Percentiles rank a stretch among this genome's conserved stretches.
Evolutionary conservation across 1,140 invertebrate genomes (phyloP).

Genomic region (Platorchestia sp.): DNA sequence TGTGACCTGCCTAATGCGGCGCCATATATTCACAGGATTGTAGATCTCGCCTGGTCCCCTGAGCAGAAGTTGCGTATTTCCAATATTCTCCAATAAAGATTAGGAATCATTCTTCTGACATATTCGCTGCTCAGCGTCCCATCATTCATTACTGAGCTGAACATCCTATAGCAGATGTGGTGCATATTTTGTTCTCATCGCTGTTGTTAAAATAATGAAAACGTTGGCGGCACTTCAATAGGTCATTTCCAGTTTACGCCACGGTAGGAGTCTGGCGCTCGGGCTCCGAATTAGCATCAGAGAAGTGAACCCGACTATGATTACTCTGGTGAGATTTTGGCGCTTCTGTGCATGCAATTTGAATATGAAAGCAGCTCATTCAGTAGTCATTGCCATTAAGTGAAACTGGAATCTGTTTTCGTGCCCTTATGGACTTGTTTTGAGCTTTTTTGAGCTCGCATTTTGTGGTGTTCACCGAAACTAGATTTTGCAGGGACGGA

Average conservation of each 20-base stretch:
- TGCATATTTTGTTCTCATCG: conserved; percentile 7
- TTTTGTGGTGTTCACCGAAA: not conserved
- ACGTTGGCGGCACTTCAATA: conserved; percentile 31
- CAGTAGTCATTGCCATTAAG: conserved; percentile 41
- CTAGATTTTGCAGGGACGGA: not conserved
- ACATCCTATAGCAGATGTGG: not conserved
- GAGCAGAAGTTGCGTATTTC: not conserved
- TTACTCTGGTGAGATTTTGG: conserved; percentile 51
- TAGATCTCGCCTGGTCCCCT: not conserved
- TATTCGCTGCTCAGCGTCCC: not conserved
- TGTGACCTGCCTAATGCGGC: not conserved
- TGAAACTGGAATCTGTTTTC: conserved; percentile 54
- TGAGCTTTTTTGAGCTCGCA: not conserved
- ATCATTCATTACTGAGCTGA: conserved; percentile 3
- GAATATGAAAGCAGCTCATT: conserved; percentile 48
- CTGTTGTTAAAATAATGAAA: conserved; percentile 9
- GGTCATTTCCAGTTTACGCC: conserved; percentile 13
- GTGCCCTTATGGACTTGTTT: not conserved
- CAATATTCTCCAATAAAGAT: not conserved
- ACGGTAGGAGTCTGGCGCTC: not conserved
- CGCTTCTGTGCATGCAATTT: conserved; percentile 54
- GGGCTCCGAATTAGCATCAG: conserved; percentile 1
- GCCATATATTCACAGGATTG: conserved; percentile 27
- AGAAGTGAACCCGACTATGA: conserved; percentile 33
- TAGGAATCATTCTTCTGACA: not conserved